phyloP scores from a whole-genome alignment of 2,888 invertebrate genomes.

The Chalcis sispes region DNA sequence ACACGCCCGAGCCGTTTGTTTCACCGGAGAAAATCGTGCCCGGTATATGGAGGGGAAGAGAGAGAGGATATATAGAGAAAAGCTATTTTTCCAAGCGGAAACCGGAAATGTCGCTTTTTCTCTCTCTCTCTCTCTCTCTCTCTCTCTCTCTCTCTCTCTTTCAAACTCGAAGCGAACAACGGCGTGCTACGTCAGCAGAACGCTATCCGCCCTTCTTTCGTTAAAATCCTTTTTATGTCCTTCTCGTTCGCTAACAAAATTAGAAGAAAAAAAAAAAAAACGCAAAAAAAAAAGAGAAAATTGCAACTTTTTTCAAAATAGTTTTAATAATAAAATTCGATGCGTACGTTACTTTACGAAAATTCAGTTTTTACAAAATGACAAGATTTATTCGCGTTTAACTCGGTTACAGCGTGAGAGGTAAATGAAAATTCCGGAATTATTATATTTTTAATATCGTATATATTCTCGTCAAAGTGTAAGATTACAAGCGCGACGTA shows the following conservation, averaged over 20 bases:
- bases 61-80: slow-evolving; percentile 50
- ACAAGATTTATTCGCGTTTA: no score
- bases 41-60: background rate
- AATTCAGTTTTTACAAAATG: no score
- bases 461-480: no score
- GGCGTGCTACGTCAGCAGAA: slow-evolving; percentile 71
- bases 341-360: no score
- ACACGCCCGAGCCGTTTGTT: slow-evolving; percentile 40
- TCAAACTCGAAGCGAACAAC: slow-evolving; percentile 58
- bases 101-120: slow-evolving; percentile 64
- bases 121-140: slow-evolving; percentile 13
- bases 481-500: background rate
- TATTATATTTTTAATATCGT: no score
- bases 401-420: no score
- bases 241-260: slow-evolving; percentile 17
- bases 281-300: no score
- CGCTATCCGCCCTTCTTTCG: slow-evolving; percentile 24
- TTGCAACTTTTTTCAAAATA: background rate
- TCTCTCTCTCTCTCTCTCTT: background rate
- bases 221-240: slow-evolving; percentile 26
- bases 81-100: slow-evolving; percentile 70
- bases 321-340: no score
- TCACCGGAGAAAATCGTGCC: no score
- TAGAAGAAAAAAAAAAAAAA: background rate
- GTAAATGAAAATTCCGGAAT: no score